Evolutionary conservation across 2,113 vertebrate species (phyloP).

Genomic region (Romanogobio albipinnatus): DNA sequence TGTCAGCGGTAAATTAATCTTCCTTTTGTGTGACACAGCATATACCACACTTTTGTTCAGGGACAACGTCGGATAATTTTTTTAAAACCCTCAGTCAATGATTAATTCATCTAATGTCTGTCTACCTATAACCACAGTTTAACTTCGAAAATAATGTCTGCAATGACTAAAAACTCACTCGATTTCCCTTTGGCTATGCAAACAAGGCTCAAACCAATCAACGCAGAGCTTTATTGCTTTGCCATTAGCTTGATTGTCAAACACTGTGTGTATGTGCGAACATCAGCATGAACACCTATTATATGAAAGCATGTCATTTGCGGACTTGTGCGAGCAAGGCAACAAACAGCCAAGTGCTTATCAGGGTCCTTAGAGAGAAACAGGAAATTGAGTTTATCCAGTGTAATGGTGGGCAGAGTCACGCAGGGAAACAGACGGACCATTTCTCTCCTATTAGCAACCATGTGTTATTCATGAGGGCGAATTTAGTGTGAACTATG

Average conservation of each 20-base stretch:
- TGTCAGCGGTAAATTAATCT: not conserved
- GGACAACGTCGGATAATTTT: not conserved
- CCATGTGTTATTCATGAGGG: conserved; percentile 81
- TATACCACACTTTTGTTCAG: not conserved
- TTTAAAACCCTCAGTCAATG: not conserved
- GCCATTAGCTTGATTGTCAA: conserved; percentile 45
- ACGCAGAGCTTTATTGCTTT: conserved; percentile 48
- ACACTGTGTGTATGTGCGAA: conserved; percentile 28
- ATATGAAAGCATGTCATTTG: conserved; percentile 60
- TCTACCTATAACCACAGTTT: conserved; percentile 14
- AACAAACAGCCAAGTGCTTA: conserved; percentile 64
- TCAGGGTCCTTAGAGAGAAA: conserved; percentile 70
- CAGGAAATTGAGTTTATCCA: conserved; percentile 80
- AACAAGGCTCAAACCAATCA: conserved; percentile 50
- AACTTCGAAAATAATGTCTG: conserved; percentile 1
- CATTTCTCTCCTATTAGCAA: conserved; percentile 74
- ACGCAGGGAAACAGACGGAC: conserved; percentile 66
- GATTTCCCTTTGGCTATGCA: conserved; percentile 35
- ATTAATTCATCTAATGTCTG: conserved; percentile 30
- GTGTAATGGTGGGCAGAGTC: conserved; percentile 74
- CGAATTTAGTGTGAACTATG: conserved; percentile 76
- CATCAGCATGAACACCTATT: conserved; percentile 58
- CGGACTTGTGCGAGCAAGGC: conserved; percentile 55
- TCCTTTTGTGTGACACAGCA: not conserved
- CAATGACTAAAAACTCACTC: conserved; percentile 30